Base-by-base conservation (phyloP, 2,113 vertebrate genomes). In the Dromas ardeola region DNA sequence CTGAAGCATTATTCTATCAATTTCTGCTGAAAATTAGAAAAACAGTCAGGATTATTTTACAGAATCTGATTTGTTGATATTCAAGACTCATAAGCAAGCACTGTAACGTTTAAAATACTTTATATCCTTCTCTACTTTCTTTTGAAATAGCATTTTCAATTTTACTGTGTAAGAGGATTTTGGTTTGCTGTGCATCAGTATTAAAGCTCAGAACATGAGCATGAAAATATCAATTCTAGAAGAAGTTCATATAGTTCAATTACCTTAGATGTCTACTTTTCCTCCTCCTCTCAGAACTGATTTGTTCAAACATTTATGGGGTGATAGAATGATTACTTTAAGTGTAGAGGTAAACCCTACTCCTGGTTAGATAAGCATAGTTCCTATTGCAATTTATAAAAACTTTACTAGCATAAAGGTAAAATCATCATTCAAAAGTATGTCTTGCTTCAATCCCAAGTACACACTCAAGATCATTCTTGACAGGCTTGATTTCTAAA, bases 1-100 rank as follows among this genome's bases (percentile, higher is more conserved):
- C 47, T 88, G 92, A 95, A 71, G 76, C 77, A 71, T 74, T 90
- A 80, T 88, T 92, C 52, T 89, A 63, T 91, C 77, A 92, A 45
- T 26, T 91, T 78, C 27, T 80, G 23, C 56, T 92, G 34, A 92
- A 95, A 95, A 96, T 95, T 79, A 88, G 81, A 78, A 95, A 81
- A 74, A 13, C 10, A 90, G 6, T 42, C 49, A 55, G 25, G 34
- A 81, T 67, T 88, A 10, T 52, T 90, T 59, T 73, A 55, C 27
- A 66, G 67, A 90, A 92, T 86, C 10, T 2, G 9, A 76, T 74
- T 78, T 81, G 42, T 72, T 93, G n/a, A 78, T 87, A 84, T 87
- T 88, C 65, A 77, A 47, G 65, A 65, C 34, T 84, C 22, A 65
- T 36, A 30, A 89, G 27, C 27, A 61, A 69, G 10, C 6, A 56